Conservation (phyloP, 2,113 vertebrate species). For the Pithys albifrons region DNA sequence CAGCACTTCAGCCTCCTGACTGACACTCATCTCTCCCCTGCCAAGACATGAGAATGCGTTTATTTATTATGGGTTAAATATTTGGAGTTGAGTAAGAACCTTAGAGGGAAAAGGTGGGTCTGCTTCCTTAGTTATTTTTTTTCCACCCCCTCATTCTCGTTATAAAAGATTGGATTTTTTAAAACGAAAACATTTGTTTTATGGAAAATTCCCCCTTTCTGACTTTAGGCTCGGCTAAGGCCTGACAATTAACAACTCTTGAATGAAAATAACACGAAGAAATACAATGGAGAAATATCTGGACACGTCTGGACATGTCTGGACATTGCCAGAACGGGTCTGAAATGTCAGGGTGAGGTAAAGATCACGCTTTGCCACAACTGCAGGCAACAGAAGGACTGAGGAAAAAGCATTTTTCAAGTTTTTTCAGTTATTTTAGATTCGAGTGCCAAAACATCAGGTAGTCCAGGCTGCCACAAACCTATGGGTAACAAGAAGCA, state of each 20-base stretch:
- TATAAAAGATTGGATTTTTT: background rate
- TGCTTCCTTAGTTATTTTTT: background rate
- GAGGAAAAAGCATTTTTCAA: background rate
- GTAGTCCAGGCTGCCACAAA: background rate
- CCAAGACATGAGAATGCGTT: background rate
- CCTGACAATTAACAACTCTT: background rate
- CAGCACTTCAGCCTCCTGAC: background rate
- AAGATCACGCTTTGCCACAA: background rate
- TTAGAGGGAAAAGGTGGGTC: constrained; percentile 35
- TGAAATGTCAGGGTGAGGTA: background rate
- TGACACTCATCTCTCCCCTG: background rate
- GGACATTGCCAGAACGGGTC: background rate
- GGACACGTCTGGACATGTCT: background rate
- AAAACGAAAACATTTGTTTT: background rate
- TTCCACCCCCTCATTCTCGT: background rate
- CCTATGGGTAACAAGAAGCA: background rate
- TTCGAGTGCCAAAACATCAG: background rate
- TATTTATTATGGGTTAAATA: constrained; percentile 52
- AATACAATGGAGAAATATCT: constrained; percentile 24
- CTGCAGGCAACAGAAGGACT: background rate
- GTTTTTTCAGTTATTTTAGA: background rate
- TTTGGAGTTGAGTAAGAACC: constrained; percentile 29
- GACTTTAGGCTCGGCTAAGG: background rate
- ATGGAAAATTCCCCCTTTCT: background rate
- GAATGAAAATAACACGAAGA: background rate